Evolutionary conservation across 2,113 vertebrate genomes (phyloP).

Genomic region (Vireo altiloquus): DNA sequence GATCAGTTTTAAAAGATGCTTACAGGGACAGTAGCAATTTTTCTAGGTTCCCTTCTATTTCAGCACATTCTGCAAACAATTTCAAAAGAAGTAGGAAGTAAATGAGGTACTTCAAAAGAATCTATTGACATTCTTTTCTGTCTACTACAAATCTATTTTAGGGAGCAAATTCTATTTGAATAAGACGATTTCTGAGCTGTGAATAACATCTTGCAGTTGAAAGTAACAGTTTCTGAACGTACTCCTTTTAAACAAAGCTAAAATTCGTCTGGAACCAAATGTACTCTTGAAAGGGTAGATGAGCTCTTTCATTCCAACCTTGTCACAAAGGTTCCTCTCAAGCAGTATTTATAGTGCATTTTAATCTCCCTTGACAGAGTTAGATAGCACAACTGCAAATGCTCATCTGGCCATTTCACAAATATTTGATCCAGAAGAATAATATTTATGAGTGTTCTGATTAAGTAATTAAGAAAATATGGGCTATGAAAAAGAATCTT

Average conservation of each 20-base stretch:
- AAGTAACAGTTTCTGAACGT: background rate
- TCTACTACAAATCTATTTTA: background rate
- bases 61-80: background rate
- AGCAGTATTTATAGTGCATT: background rate
- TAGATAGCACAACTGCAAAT: background rate
- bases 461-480: constrained; percentile 36
- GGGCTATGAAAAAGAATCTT: background rate
- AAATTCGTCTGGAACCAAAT: background rate
- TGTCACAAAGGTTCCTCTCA: background rate
- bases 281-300: background rate
- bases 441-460: constrained; percentile 26
- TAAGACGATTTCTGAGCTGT: background rate
- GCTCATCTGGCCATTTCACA: background rate
- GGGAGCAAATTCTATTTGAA: background rate
- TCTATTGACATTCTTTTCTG: background rate
- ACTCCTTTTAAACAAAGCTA: background rate
- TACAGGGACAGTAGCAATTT: background rate
- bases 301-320: background rate
- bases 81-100: background rate
- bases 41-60: background rate
- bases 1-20: background rate
- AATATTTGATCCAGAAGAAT: background rate
- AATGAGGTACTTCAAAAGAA: background rate
- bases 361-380: background rate
- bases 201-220: background rate